Evolutionary conservation across 1,140 invertebrate species (phyloP).

Genomic region (Heliothis subflexa): DNA sequence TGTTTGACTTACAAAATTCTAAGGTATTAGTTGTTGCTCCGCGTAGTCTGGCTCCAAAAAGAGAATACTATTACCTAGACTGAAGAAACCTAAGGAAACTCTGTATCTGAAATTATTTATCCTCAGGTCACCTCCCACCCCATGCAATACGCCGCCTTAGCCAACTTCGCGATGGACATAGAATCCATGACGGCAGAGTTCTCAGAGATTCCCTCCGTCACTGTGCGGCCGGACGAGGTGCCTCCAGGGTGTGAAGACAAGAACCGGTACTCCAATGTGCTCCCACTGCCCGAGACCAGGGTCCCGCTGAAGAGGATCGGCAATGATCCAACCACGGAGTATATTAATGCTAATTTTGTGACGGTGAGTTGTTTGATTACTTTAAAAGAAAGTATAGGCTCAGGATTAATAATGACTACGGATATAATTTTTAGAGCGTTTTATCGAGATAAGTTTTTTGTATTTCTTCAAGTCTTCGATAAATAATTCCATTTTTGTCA

Average conservation of each 20-base stretch:
- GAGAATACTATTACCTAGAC: neutral
- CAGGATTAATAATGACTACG: too few relatives aligned
- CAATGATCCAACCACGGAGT: slow-evolving; percentile 92
- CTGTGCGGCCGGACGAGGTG: slow-evolving; percentile 92
- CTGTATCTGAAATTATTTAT: neutral
- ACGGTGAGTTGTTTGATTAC: slow-evolving; percentile 86
- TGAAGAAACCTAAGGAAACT: too few relatives aligned
- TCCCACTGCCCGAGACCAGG: slow-evolving; percentile 95
- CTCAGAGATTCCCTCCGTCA: slow-evolving; percentile 91
- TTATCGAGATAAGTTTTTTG: too few relatives aligned
- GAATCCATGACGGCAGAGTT: slow-evolving; percentile 93
- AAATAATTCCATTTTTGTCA: too few relatives aligned
- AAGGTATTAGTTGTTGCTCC: neutral
- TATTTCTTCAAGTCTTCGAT: too few relatives aligned
- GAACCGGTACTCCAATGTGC: slow-evolving; percentile 97
- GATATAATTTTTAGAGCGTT: too few relatives aligned
- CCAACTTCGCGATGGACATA: slow-evolving; percentile 91
- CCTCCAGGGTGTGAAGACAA: slow-evolving; percentile 95
- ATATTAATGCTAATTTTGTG: slow-evolving; percentile 97
- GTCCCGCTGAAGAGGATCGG: slow-evolving; percentile 90
- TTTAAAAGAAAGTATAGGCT: too few relatives aligned
- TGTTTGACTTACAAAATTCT: neutral
- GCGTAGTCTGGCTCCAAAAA: too few relatives aligned
- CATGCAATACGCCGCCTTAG: slow-evolving; percentile 91
- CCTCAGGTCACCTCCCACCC: slow-evolving; percentile 90